Evolutionary conservation across 2,797 vertebrate species (phyloP), one percentile per base, ranked within the genome.

Genomic region (Harpagifer antarcticus): DNA sequence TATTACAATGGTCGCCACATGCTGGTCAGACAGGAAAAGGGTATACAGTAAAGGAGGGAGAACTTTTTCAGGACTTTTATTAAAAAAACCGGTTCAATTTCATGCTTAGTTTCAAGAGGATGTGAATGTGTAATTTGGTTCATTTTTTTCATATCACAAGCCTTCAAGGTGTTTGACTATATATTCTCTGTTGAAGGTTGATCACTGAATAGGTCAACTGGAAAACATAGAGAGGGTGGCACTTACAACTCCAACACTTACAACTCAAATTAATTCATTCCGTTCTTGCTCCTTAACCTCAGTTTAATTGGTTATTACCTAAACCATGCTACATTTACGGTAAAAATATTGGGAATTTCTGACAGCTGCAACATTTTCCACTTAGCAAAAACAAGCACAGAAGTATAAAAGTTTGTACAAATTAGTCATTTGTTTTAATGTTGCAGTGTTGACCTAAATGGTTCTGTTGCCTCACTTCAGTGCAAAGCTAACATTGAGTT

Each of bases 41-140:
- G 44, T 64, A 57, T 13, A 61, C 15, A 54, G 49, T 40, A 75
- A 71, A 15, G 62, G 78, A 86, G 81, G 82, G 81, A 84, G 78
- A 75, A 72, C 49, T 12, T 77, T 77, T 80, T 70, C 68, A 76
- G 81, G 87, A 76, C 68, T 84, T 37, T 80, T 78, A 86, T 85
- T 82, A 71, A 72, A 83, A 81, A 70, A 83, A 81, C 9, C 9
- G 1, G 42, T 73, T 79, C 33, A 71, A 48, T n/a, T 65, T 76
- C 31, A 68, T 72, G 27, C 50, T 79, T 84, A 48, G 68, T 82
- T 84, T 84, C 16, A 78, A 77, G 64, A 72, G 68, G 48, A 74
- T 85, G 73, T 81, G 64, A 82, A 81, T 79, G 73, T 76, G 66
- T 77, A 40, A 57, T 44, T 74, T 73, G 73, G 47, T 12, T 78